Percentiles rank a stretch among this genome's conserved stretches.
These are phyloP conservation scores for Aldrovandia affinis DNA, from an alignment of 2,797 vertebrate species.

Conservation along the genomic window DNA sequence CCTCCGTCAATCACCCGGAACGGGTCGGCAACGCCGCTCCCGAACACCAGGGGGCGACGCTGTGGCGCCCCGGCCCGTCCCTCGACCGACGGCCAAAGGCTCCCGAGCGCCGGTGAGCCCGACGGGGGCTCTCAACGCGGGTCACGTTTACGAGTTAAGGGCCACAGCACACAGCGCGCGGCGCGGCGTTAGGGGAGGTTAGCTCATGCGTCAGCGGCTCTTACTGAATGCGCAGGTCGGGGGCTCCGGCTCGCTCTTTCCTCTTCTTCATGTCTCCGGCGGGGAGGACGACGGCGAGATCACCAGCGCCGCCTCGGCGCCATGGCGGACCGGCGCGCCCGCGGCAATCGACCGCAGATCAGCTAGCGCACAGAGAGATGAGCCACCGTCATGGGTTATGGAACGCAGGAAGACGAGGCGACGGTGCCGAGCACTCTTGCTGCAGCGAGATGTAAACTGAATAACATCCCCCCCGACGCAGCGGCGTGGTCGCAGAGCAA, in stretches of 20 bases:
- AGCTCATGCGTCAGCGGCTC: constrained; percentile 51
- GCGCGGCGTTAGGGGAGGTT: background rate
- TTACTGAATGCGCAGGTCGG: constrained; percentile 89
- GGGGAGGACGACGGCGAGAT: constrained; percentile 51
- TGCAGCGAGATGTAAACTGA: background rate
- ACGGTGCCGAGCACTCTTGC: background rate
- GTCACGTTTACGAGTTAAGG: background rate
- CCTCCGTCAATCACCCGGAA: constrained; percentile 44
- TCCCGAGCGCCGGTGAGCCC: background rate
- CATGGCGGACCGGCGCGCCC: background rate
- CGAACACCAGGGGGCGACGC: background rate
- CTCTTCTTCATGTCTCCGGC: constrained; percentile 80
- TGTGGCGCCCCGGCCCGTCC: background rate
- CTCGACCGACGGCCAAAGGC: background rate
- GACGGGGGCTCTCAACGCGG: background rate
- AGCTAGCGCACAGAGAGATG: constrained; percentile 12
- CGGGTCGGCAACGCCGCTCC: constrained; percentile 7
- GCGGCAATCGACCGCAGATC: background rate
- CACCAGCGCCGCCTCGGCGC: constrained; percentile 32
- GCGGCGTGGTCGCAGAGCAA: background rate
- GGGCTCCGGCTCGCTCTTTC: constrained; percentile 81
- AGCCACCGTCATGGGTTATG: background rate
- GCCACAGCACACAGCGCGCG: background rate
- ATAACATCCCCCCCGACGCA: background rate
- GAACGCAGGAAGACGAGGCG: background rate